Percentiles rank a stretch among this genome's conserved stretches.
These are phyloP conservation scores for Xylocampa areola DNA, from an alignment of 2,888 invertebrate genomes.

Conservation along the genomic window DNA sequence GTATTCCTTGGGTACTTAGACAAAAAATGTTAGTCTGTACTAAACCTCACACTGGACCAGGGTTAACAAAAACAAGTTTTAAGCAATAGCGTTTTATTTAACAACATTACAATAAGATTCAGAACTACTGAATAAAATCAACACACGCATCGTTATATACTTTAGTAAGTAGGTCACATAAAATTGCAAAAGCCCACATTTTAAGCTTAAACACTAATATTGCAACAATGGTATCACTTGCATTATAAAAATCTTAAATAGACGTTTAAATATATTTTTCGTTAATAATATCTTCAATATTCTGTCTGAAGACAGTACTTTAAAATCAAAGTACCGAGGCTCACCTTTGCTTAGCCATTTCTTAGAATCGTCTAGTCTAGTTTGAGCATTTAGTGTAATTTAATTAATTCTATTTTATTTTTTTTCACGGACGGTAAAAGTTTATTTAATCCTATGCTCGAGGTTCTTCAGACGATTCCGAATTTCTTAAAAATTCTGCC, in stretches of 20 bases:
- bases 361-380: slow-evolving; percentile 21
- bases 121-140: slow-evolving; percentile 65
- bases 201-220: slow-evolving; percentile 84
- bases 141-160: slow-evolving; percentile 59
- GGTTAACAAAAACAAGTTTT: slow-evolving; percentile 64
- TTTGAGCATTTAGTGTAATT: slow-evolving; percentile 32
- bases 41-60: slow-evolving; percentile 18
- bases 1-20: too few relatives aligned
- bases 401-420: slow-evolving; percentile 1
- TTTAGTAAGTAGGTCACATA: slow-evolving; percentile 67
- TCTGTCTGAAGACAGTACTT: slow-evolving; percentile 26
- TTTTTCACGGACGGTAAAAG: slow-evolving; percentile 5
- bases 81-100: slow-evolving; percentile 88
- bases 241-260: slow-evolving; percentile 69
- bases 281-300: slow-evolving; percentile 33
- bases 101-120: slow-evolving; percentile 78
- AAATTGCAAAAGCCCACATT: slow-evolving; percentile 71
- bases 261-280: slow-evolving; percentile 50
- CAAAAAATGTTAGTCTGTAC: slow-evolving; percentile 1
- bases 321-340: slow-evolving; percentile 19
- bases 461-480: slow-evolving; percentile 4
- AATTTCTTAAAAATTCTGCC: slow-evolving; percentile 12
- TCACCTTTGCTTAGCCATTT: slow-evolving; percentile 9
- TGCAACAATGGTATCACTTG: slow-evolving; percentile 88
- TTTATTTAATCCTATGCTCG: slow-evolving; percentile 11